Evolutionary conservation across 2,113 vertebrate genomes (phyloP).

Genomic region (Cebidichthys violaceus): DNA sequence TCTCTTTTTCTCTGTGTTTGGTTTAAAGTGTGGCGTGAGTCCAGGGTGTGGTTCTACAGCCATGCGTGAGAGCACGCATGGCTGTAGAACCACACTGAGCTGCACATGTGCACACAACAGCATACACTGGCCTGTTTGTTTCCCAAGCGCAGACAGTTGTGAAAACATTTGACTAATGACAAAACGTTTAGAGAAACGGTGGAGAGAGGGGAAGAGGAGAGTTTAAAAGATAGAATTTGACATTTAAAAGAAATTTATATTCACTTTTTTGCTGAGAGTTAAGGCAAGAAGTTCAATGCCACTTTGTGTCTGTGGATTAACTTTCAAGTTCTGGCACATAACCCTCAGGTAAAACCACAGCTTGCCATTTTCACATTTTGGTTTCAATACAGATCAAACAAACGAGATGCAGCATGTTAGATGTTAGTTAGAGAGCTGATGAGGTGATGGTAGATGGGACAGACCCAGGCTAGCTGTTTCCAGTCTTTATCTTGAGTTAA

Average conservation of each 20-base stretch:
- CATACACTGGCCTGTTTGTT: conserved; percentile 63
- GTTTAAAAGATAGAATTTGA: conserved; percentile 12
- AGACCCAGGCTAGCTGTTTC: neutral
- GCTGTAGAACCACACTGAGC: conserved; percentile 58
- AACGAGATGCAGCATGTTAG: neutral
- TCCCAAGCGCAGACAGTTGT: conserved; percentile 43
- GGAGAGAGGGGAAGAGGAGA: neutral
- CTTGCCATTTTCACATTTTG: neutral
- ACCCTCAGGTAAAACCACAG: neutral
- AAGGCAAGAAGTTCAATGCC: neutral
- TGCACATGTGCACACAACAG: conserved; percentile 51
- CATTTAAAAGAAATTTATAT: neutral
- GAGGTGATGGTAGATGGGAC: neutral
- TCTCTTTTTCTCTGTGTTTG: conserved; percentile 55
- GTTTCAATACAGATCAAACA: neutral
- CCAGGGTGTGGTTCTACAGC: conserved; percentile 73
- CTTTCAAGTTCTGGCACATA: neutral
- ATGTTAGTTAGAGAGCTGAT: neutral
- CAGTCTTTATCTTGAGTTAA: neutral
- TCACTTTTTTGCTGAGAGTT: neutral
- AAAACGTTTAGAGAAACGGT: conserved; percentile 19
- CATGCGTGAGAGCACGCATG: conserved; percentile 6
- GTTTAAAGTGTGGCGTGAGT: conserved; percentile 58
- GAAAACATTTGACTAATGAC: conserved; percentile 56
- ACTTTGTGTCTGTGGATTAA: neutral